Evolutionary conservation across 2,888 invertebrate species (phyloP).

Genomic region (Brachypalpus laphriformis): DNA sequence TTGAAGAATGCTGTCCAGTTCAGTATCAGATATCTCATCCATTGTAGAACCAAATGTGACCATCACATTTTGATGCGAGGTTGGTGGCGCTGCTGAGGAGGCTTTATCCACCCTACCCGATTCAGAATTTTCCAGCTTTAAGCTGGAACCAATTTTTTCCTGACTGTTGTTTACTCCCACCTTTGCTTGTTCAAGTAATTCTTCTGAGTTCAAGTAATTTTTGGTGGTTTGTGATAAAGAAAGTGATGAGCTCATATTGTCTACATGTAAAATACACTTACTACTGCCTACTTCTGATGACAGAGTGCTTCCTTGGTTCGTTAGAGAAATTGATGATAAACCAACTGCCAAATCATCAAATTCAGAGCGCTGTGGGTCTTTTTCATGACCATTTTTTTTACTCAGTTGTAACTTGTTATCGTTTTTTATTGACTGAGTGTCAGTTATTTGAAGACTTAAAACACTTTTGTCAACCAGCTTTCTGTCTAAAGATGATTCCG

Average conservation of each 20-base stretch:
- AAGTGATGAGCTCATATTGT: slow-evolving; percentile 69
- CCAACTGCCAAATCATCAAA: slow-evolving; percentile 80
- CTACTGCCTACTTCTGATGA: slow-evolving; percentile 47
- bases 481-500: slow-evolving; percentile 72
- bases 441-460: neutral
- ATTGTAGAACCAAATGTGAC: slow-evolving; percentile 82
- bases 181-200: neutral
- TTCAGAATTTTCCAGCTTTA: neutral
- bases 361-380: slow-evolving; percentile 16
- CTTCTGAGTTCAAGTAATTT: slow-evolving; percentile 12
- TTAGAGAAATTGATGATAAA: slow-evolving; percentile 81
- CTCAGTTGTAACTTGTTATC: neutral
- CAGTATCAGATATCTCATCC: slow-evolving; percentile 83
- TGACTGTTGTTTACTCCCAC: neutral
- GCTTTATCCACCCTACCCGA: slow-evolving; percentile 4
- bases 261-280: slow-evolving; percentile 64
- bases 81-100: neutral
- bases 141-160: neutral
- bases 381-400: slow-evolving; percentile 19
- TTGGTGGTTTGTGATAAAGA: slow-evolving; percentile 46
- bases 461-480: neutral
- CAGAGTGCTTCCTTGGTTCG: slow-evolving; percentile 74
- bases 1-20: slow-evolving; percentile 82
- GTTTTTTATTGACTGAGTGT: neutral
- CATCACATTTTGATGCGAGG: slow-evolving; percentile 32